These are phyloP conservation scores for Diaprepes abbreviatus DNA, from an alignment of 2,888 invertebrate genomes.

Conservation along the genomic window DNA sequence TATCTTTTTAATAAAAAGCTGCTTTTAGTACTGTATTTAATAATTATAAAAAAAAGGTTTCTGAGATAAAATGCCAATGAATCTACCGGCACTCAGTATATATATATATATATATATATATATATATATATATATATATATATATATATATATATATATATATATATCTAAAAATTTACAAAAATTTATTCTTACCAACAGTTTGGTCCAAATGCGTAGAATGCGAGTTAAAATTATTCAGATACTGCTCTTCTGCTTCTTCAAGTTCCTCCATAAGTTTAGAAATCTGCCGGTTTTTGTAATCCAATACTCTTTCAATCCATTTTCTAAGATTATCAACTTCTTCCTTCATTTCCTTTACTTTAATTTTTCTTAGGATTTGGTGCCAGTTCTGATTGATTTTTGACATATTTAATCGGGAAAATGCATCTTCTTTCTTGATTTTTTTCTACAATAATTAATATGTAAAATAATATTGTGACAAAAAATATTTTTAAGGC, in stretches of 20 bases:
- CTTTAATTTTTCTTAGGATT: conserved; percentile 81
- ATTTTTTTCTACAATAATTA: conserved; percentile 79
- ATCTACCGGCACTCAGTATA: no score
- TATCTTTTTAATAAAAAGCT: no score
- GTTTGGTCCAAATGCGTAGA: conserved; percentile 79
- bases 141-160: no score
- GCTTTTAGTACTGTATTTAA: no score
- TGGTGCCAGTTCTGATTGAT: conserved; percentile 89
- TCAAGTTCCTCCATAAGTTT: conserved; percentile 77
- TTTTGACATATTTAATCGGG: conserved; percentile 85
- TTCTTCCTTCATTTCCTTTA: conserved; percentile 79
- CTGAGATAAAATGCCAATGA: no score
- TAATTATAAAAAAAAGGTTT: no score
- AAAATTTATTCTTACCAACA: conserved; percentile 75
- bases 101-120: no score
- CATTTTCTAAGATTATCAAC: conserved; percentile 74
- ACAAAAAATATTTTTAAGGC: no score
- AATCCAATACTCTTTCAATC: conserved; percentile 75
- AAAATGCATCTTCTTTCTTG: conserved; percentile 84
- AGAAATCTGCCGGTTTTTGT: conserved; percentile 77
- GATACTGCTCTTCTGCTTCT: conserved; percentile 81
- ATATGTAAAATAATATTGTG: no score
- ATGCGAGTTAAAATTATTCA: conserved; percentile 80
- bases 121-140: no score
- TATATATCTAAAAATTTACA: no score